Conservation (phyloP, 1,140 invertebrate genomes). For the Charaxes varanes region DNA sequence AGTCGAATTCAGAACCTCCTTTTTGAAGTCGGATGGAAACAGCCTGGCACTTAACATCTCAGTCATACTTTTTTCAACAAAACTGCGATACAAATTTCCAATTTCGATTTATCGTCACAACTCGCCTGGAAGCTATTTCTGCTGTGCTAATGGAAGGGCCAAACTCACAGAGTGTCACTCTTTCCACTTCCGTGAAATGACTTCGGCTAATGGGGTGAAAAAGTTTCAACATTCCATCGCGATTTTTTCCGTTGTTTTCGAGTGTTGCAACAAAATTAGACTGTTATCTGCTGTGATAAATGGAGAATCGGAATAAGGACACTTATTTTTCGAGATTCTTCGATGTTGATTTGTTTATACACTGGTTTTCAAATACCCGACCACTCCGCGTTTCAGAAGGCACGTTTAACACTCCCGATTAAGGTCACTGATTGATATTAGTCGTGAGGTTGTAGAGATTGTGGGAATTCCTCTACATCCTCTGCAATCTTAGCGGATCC, state of each 20-base stretch:
- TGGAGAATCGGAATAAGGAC: too few species aligned
- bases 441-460: too few species aligned
- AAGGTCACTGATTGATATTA: too few species aligned
- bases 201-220: constrained; percentile 46
- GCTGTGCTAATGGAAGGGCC: constrained; percentile 54
- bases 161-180: constrained; percentile 36
- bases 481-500: too few species aligned
- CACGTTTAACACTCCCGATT: too few species aligned
- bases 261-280: constrained; percentile 24
- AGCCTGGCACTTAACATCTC: too few species aligned
- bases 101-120: constrained; percentile 52
- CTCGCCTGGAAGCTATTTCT: constrained; percentile 38
- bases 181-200: constrained; percentile 47
- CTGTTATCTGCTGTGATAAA: constrained; percentile 27
- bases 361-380: not conserved
- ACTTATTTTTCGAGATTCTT: too few species aligned
- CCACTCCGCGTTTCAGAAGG: not conserved
- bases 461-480: too few species aligned
- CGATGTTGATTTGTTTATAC: constrained; percentile 3
- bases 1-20: too few species aligned
- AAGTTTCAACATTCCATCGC: constrained; percentile 33
- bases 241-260: constrained; percentile 26
- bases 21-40: too few species aligned
- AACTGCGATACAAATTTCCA: constrained; percentile 12
- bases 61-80: too few species aligned